Conservation (phyloP, 2,888 invertebrate species). For the Cryptus armator region DNA sequence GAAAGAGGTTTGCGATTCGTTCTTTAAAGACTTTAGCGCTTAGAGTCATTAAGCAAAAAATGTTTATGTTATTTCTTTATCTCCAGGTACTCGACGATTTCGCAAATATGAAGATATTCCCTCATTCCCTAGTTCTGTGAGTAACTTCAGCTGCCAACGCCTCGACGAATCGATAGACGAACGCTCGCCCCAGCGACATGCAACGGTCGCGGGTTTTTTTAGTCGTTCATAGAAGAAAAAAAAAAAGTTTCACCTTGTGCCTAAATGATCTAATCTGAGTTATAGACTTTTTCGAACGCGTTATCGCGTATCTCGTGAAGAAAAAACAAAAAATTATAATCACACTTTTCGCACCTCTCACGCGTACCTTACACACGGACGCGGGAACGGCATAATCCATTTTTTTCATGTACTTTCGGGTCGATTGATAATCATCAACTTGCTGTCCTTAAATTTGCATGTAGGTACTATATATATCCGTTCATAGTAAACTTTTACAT, state of each 20-base stretch:
- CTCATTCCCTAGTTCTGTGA: conserved; percentile 89
- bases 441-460: background rate
- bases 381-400: conserved; percentile 21
- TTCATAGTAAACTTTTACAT: too few relatives aligned
- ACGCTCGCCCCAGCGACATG: conserved; percentile 48
- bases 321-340: conserved; percentile 1
- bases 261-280: conserved; percentile 73
- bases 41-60: background rate
- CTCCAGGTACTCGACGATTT: conserved; percentile 92
- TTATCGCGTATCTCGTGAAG: conserved; percentile 17
- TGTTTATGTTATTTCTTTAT: conserved; percentile 57
- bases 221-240: conserved; percentile 54
- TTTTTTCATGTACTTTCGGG: background rate
- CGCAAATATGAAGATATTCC: conserved; percentile 93
- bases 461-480: background rate
- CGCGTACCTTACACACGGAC: conserved; percentile 19
- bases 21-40: background rate
- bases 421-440: background rate
- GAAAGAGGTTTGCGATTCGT: conserved; percentile 86
- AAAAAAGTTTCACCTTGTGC: conserved; percentile 80
- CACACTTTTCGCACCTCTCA: background rate
- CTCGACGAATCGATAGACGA: conserved; percentile 60
- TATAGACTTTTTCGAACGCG: conserved; percentile 56
- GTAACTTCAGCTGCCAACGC: conserved; percentile 64
- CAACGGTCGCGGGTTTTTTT: conserved; percentile 44